Evolutionary conservation across 2,888 invertebrate genomes (phyloP), one percentile per base, ranked within the genome.

Genomic region (Drosophila koepferae): DNA sequence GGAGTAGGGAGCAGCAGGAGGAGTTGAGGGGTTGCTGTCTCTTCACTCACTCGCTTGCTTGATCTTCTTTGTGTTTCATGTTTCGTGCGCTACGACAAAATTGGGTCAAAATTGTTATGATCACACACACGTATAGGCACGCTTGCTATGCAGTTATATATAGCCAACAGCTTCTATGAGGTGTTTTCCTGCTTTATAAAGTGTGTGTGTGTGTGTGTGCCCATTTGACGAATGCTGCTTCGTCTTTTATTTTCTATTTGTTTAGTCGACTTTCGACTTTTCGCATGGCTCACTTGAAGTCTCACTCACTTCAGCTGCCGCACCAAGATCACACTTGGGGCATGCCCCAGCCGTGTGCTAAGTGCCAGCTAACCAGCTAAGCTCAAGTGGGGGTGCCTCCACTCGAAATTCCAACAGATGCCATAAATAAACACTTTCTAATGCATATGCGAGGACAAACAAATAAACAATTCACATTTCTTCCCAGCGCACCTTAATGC

Each of bases 21-120:
- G 2, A n/a, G 70, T 7, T 7, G 44, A 5, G 12, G 43, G 16
- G 28, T 5, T 8, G 63, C 71, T 48, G 23, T 53, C 63, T 12
- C 41, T 14, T 28, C 55, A 48, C 28, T 77, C 82, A 74, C 69
- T 85, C 76, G 55, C 23, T 62, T 34, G 71, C 63, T 66, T 60
- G 74, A 62, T 82, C 72, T 77, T 71, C 79, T 86, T 59, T 77
- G 70, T 79, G 86, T 80, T 79, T 80, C 61, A 68, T 80, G 77
- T 82, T 81, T 75, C 85, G 74, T 77, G 68, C 62, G 74, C 63
- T 67, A 77, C 76, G 78, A 74, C 69, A 72, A 80, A 91, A 91
- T 91, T 91, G 56, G 91, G 91, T 91, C 91, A 91, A 90, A 91
- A 89, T 90, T 91, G 84, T 91, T 91, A 90, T 91, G 91, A 91